These are phyloP conservation scores for Melipona bicolor DNA, from an alignment of 2,888 invertebrate genomes.

Conservation along the genomic window DNA sequence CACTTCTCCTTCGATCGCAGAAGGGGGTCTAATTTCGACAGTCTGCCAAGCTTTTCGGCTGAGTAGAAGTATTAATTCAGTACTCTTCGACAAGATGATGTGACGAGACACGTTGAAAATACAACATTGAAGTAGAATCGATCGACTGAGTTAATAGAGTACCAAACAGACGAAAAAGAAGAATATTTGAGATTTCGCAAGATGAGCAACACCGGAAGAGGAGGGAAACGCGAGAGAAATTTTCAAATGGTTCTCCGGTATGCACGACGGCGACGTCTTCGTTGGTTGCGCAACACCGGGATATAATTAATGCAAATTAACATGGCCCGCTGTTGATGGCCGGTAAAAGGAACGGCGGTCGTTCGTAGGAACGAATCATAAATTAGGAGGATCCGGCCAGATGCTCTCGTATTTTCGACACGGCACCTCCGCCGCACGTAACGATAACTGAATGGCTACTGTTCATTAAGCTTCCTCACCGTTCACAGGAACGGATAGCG, in stretches of 20 bases:
- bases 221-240: not conserved
- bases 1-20: no score
- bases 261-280: conserved; percentile 50
- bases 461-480: conserved; percentile 35
- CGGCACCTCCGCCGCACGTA: not conserved
- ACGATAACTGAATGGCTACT: conserved; percentile 33
- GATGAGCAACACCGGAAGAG: not conserved
- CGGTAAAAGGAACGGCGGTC: conserved; percentile 19
- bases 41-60: no score
- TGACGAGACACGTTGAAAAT: no score
- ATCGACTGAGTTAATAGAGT: no score
- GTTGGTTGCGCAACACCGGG: conserved; percentile 35
- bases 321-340: conserved; percentile 3
- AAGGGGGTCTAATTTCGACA: no score
- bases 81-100: no score
- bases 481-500: conserved; percentile 24
- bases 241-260: not conserved
- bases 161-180: not conserved
- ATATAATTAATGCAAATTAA: conserved; percentile 65
- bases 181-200: not conserved
- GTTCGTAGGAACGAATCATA: conserved; percentile 15
- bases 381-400: conserved; percentile 30
- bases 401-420: conserved; percentile 26
- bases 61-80: no score
- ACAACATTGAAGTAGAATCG: no score